These are phyloP conservation scores for Dascillus cervinus DNA, from an alignment of 2,888 invertebrate genomes.

Conservation along the genomic window DNA sequence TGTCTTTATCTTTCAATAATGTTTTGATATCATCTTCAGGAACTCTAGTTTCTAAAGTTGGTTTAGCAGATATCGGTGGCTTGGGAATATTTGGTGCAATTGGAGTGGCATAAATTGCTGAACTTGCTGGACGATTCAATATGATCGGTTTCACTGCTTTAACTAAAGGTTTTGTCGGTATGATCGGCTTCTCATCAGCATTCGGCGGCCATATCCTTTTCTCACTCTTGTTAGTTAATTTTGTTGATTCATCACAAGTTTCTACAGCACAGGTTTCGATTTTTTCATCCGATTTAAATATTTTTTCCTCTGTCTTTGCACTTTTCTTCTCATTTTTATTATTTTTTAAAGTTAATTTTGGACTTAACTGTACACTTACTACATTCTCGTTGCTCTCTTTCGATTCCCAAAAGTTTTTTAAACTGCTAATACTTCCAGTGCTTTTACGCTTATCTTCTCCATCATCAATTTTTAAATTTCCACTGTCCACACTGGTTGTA, in stretches of 20 bases:
- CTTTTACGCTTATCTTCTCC: conserved; percentile 81
- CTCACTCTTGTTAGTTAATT: conserved; percentile 36
- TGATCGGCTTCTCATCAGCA: conserved; percentile 57
- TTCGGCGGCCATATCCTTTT: conserved; percentile 49
- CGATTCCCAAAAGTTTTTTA: conserved; percentile 89
- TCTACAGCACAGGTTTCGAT: conserved; percentile 37
- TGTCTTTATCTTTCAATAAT: conserved; percentile 45
- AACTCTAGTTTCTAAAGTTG: conserved; percentile 37
- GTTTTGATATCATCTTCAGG: conserved; percentile 39
- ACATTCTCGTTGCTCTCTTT: conserved; percentile 50
- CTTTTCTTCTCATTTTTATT: conserved; percentile 36
- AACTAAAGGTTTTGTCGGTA: conserved; percentile 61
- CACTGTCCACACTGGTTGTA: conserved; percentile 40
- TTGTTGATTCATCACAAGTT: conserved; percentile 39
- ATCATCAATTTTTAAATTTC: conserved; percentile 48
- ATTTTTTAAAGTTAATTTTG: conserved; percentile 52
- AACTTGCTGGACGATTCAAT: conserved; percentile 42
- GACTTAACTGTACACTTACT: conserved; percentile 51
- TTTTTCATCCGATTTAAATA: no score
- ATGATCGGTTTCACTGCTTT: conserved; percentile 53
- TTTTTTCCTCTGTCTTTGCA: background rate
- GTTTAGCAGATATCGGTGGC: conserved; percentile 47
- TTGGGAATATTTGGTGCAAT: conserved; percentile 36
- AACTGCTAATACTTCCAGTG: conserved; percentile 86
- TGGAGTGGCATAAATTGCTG: conserved; percentile 77